A percentile compares a stretch with the other conserved stretches of the same genome.
phyloP scores from a whole-genome alignment of 1,140 invertebrate genomes.

The Drosophila mayri region DNA sequence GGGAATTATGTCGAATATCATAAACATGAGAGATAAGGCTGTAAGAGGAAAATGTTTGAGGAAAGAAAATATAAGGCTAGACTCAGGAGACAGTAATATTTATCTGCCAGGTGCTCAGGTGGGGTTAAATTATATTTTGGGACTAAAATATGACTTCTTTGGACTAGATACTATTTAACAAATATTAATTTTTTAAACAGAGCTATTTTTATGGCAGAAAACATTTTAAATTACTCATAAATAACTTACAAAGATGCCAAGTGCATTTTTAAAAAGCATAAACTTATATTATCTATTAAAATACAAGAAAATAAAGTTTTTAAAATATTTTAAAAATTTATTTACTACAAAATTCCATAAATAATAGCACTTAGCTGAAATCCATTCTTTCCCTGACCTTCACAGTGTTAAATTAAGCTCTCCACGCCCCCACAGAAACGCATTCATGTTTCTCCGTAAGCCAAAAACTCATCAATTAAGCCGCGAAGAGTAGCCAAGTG shows the following conservation, averaged over 20 bases:
- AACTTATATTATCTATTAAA: too few relatives aligned
- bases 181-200: not conserved
- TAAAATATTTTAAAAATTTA: not conserved
- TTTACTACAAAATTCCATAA: not conserved
- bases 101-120: not conserved
- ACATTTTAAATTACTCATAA: too few relatives aligned
- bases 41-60: conserved; percentile 1
- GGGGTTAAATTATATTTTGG: not conserved
- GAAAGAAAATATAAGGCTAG: not conserved
- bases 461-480: conserved; percentile 66
- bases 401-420: conserved; percentile 18
- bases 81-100: not conserved
- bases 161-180: not conserved
- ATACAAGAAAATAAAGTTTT: not conserved
- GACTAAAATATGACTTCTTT: not conserved
- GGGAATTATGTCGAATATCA: conserved; percentile 14
- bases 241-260: too few relatives aligned
- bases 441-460: not conserved
- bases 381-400: not conserved
- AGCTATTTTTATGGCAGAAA: not conserved
- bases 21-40: conserved; percentile 5
- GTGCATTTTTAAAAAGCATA: too few relatives aligned
- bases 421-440: conserved; percentile 15
- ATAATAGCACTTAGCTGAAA: not conserved
- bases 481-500: conserved; percentile 45